Evolutionary conservation across 2,113 vertebrate species (phyloP), one percentile per base, ranked within the genome.

Genomic region (Nipponia nippon): DNA sequence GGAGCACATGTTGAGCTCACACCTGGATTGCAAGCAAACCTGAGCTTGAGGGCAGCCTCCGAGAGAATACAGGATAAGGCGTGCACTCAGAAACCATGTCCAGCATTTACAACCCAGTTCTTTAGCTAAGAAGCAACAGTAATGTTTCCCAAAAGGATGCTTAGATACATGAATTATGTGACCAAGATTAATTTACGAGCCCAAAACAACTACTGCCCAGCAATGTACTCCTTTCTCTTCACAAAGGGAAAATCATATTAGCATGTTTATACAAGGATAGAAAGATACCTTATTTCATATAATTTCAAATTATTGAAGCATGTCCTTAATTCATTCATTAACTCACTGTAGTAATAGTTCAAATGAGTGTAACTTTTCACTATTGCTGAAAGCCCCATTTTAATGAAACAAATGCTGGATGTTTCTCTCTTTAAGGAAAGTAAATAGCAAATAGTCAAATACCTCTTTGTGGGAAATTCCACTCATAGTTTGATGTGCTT

Each of bases 1-100:
- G 0, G 0, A 70, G 58, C 34, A 5, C 29, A 21, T 1, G 0
- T 7, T 13, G 5, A 3, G 55, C 49, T 78, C 55, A 5, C 22
- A 4, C 11, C 7, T 0, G 0, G 30, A n/a, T 75, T 12, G 5
- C 56, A 25, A 26, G 59, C 59, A 87, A 53, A 62, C 26, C 59
- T 3, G 22, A 75, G 65, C 59, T 46, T 34, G 27, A 78, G 15
- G 46, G 21, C 29, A 89, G 44, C 18, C 32, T 83, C 44, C 9
- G 2, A 32, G 63, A 44, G 67, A 91, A 77, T 36, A 6, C 20
- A 47, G 47, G 36, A 38, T 10, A 46, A 83, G 52, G 10, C 25
- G 5, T 38, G 34, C 46, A 27, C 61, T 58, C 71, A 77, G 49
- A 89, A 63, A 77, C 42, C 22, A 56, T 0, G 1, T 3, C 52